These are phyloP conservation scores for Eristalis arbustorum DNA, from an alignment of 2,888 invertebrate genomes.

Conservation along the genomic window DNA sequence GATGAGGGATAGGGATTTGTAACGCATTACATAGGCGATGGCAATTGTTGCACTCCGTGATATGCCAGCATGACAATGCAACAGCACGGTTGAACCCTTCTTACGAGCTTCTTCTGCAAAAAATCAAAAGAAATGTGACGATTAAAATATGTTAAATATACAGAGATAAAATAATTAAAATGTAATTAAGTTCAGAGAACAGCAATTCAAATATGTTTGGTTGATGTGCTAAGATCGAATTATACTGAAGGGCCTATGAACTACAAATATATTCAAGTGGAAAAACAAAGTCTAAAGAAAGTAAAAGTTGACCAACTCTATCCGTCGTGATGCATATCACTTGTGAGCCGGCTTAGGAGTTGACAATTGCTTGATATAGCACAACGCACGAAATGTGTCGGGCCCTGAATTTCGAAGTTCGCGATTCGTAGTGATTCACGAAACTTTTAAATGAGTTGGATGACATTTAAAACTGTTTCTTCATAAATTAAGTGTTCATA, in stretches of 20 bases:
- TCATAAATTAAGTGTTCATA: not conserved
- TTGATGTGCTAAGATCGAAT: not conserved
- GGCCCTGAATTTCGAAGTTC: no score
- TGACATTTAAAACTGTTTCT: not conserved
- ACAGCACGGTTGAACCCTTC: conserved; percentile 84
- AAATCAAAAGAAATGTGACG: conserved; percentile 51
- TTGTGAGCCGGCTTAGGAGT: no score
- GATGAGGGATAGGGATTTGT: conserved; percentile 89
- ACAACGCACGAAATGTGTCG: no score
- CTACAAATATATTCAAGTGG: no score
- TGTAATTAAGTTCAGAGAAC: not conserved
- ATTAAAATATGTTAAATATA: not conserved
- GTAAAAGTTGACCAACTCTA: no score
- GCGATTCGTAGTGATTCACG: not conserved
- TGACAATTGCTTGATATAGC: no score
- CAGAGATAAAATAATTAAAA: no score
- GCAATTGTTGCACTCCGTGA: conserved; percentile 96
- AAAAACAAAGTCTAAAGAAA: no score
- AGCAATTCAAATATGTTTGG: not conserved
- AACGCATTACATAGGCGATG: conserved; percentile 96
- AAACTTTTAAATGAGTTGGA: not conserved
- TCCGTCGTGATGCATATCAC: no score
- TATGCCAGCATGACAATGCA: conserved; percentile 97
- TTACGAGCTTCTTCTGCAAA: conserved; percentile 80
- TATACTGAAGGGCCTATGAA: no score